A percentile compares a stretch with the other conserved stretches of the same genome.
Evolutionary conservation across 1,140 invertebrate genomes (phyloP).

Genomic region (Drosophila rufa): DNA sequence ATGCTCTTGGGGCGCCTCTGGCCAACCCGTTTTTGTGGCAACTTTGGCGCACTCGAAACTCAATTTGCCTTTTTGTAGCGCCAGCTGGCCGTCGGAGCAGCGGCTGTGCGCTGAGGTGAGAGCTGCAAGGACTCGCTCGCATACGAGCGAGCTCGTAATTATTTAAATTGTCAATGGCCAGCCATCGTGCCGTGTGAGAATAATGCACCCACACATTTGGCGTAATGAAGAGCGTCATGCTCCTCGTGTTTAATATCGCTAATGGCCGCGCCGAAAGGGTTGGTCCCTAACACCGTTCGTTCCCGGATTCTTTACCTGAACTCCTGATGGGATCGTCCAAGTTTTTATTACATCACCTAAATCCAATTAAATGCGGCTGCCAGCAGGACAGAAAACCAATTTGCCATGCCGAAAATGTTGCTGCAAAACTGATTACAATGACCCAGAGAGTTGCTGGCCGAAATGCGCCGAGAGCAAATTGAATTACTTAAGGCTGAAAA

Average conservation of each 20-base stretch:
- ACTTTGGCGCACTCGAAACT: slow-evolving; percentile 51
- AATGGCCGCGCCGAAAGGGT: slow-evolving; percentile 18
- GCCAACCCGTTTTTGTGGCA: slow-evolving; percentile 41
- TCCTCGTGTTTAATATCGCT: slow-evolving; percentile 32
- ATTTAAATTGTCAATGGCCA: slow-evolving; percentile 46
- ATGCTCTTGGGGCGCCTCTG: background rate
- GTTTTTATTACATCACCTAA: slow-evolving; percentile 8
- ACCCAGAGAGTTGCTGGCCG: slow-evolving; percentile 3
- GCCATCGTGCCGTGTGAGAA: slow-evolving; percentile 14
- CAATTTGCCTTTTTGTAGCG: slow-evolving; percentile 40
- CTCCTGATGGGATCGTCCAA: slow-evolving; percentile 9
- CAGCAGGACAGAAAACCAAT: slow-evolving; percentile 7
- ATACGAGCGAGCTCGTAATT: slow-evolving; percentile 42
- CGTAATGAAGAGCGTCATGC: slow-evolving; percentile 39
- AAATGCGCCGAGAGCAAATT: slow-evolving; percentile 22
- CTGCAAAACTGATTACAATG: slow-evolving; percentile 21
- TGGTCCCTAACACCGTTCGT: background rate
- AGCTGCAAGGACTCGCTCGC: slow-evolving; percentile 29
- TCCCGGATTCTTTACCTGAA: slow-evolving; percentile 17
- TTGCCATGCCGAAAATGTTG: slow-evolving; percentile 14
- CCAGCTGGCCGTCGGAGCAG: background rate
- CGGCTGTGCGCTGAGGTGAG: slow-evolving; percentile 37
- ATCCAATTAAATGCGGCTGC: slow-evolving; percentile 40
- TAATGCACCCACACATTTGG: slow-evolving; percentile 29
- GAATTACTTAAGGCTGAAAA: slow-evolving; percentile 37